These are phyloP conservation scores for Colletes collaris DNA, from an alignment of 2,888 invertebrate species.

Conservation along the genomic window DNA sequence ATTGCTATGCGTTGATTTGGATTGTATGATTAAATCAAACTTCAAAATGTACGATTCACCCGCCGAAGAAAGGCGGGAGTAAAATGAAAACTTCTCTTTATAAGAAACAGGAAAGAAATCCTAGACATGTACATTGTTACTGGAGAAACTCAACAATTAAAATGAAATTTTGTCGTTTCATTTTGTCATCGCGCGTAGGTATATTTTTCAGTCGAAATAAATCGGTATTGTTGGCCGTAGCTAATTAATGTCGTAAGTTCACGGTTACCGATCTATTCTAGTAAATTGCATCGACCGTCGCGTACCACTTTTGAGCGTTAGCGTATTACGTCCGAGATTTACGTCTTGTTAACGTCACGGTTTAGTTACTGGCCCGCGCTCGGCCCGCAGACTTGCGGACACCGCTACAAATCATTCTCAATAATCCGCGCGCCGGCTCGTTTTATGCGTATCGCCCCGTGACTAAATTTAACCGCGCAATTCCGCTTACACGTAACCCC, in stretches of 20 bases:
- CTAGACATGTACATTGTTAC: too few relatives aligned
- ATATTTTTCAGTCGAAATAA: slow-evolving; percentile 25
- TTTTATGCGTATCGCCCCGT: slow-evolving; percentile 54
- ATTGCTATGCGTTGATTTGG: too few relatives aligned
- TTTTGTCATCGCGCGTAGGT: too few relatives aligned
- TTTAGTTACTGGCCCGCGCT: slow-evolving; percentile 57
- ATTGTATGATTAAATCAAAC: too few relatives aligned
- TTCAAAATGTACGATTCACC: too few relatives aligned
- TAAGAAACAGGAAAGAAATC: too few relatives aligned
- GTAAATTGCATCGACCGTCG: slow-evolving; percentile 57
- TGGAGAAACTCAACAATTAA: too few relatives aligned
- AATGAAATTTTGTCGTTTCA: too few relatives aligned
- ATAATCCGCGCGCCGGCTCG: slow-evolving; percentile 61
- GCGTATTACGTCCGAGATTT: slow-evolving; percentile 68
- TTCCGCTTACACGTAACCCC: slow-evolving; percentile 50
- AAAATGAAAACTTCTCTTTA: too few relatives aligned
- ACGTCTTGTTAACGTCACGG: slow-evolving; percentile 71
- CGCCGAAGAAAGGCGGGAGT: too few relatives aligned
- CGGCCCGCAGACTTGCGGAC: slow-evolving; percentile 52
- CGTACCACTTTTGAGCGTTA: slow-evolving; percentile 37
- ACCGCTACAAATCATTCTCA: slow-evolving; percentile 69
- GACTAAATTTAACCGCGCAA: slow-evolving; percentile 69
- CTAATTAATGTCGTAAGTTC: slow-evolving; percentile 66
- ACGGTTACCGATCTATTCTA: slow-evolving; percentile 60
- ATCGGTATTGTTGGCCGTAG: slow-evolving; percentile 51